Evolutionary conservation across 2,888 invertebrate species (phyloP), one percentile per base, ranked within the genome.

Genomic region (Stomorhina lunata): DNA sequence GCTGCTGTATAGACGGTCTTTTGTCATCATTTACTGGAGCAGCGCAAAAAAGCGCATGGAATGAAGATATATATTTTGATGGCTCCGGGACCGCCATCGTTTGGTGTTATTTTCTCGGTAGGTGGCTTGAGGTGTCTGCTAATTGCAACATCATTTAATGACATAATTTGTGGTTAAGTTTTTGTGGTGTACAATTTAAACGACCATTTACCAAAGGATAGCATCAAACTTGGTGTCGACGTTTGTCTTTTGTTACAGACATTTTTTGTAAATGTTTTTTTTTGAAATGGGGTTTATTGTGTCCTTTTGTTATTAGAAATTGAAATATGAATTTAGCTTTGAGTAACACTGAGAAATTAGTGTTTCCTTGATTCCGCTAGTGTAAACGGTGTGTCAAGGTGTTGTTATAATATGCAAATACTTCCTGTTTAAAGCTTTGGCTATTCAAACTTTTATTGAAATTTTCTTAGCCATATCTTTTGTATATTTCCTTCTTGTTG

Each of bases 91-190:
- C 43, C 34, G 5, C 40, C 7, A 71, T 43, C 34, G 34, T 37
- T 53, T 50, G 50, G 50, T 34, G 63, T 9, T 3, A 22, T 50
- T 10, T 15, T 43, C 1, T 45, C 50, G 12, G 25, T 43, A 15
- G 32, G 5, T 61, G 37, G 34, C 32, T 55, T 9, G 32, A 53
- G 65, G 55, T 65, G 65, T 65, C 55, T 79, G 65, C 79, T 82
- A 82, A 82, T 79, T 82, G 75, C 75, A 79, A 69, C 73, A 82
- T 69, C 34, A 75, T 82, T 82, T 82, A 82, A 82, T 82, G 79
- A 82, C 65, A 82, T 79, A 82, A 82, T 82, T 79, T 79, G 81
- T 53, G 81, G 81, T 75, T 75, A 65, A 65, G 55, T 75, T 82
- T 50, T 72, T 78, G 81, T 53, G 79, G 81, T 53, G 5, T 50